These are phyloP conservation scores for Napeogenes sylphis DNA, from an alignment of 2,888 invertebrate species.

Conservation along the genomic window DNA sequence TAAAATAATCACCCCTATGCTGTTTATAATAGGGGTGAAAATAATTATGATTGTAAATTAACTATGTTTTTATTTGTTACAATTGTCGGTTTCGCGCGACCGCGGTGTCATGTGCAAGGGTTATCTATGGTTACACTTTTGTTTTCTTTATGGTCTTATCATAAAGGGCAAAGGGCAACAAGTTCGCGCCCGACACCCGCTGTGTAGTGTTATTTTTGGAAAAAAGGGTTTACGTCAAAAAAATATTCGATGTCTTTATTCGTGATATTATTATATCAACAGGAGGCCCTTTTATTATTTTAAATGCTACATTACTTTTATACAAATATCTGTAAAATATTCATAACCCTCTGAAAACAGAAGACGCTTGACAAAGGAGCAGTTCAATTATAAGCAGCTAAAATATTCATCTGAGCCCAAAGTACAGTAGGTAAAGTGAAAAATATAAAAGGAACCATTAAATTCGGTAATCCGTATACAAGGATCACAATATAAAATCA, in stretches of 20 bases:
- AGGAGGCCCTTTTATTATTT: background rate
- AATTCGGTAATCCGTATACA: slow-evolving; percentile 11
- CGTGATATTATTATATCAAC: slow-evolving; percentile 13
- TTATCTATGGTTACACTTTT: slow-evolving; percentile 60
- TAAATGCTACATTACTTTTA: background rate
- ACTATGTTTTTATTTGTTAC: slow-evolving; percentile 36
- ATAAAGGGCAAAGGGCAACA: slow-evolving; percentile 66
- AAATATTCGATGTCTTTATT: slow-evolving; percentile 53
- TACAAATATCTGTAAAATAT: no score
- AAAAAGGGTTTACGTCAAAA: slow-evolving; percentile 51
- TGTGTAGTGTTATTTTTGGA: slow-evolving; percentile 48
- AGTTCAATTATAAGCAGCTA: no score
- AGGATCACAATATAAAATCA: slow-evolving; percentile 40
- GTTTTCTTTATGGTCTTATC: slow-evolving; percentile 63
- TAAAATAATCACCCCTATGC: slow-evolving; percentile 17
- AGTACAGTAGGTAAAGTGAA: background rate
- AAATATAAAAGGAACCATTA: background rate
- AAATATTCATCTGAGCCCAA: no score
- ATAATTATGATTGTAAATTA: slow-evolving; percentile 19
- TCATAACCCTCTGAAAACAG: no score
- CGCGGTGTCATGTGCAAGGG: slow-evolving; percentile 61
- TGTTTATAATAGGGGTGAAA: slow-evolving; percentile 19
- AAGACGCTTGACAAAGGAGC: no score
- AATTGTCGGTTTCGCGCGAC: slow-evolving; percentile 44
- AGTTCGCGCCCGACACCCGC: slow-evolving; percentile 65